phyloP scores from a whole-genome alignment of 2,113 vertebrate genomes.

The Atlantisia rogersi region DNA sequence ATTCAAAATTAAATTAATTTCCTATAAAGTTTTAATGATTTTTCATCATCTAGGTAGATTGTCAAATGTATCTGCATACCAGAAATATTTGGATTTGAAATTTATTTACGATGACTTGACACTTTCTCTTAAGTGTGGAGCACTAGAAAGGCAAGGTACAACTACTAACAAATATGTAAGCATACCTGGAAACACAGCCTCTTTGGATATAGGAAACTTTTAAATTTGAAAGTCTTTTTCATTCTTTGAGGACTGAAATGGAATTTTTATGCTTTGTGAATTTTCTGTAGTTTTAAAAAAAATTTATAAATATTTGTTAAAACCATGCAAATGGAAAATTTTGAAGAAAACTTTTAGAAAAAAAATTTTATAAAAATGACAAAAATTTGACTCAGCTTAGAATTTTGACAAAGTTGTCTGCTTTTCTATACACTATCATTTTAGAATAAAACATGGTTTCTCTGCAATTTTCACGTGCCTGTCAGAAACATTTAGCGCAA shows the following conservation, averaged over 20 bases:
- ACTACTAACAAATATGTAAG: not conserved
- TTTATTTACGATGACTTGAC: not conserved
- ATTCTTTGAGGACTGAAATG: not conserved
- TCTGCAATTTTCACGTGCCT: not conserved
- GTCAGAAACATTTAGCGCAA: not conserved
- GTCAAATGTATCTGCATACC: not conserved
- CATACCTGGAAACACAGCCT: not conserved
- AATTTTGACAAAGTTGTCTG: not conserved
- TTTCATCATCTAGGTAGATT: not conserved
- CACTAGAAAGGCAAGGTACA: not conserved
- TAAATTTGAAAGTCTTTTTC: not conserved
- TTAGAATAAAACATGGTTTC: not conserved
- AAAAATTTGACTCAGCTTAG: not conserved
- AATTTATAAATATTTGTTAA: not conserved
- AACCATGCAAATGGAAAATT: not conserved
- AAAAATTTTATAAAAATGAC: not conserved
- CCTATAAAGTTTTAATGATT: not conserved
- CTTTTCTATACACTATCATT: not conserved
- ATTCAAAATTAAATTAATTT: not conserved
- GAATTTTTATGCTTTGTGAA: not conserved
- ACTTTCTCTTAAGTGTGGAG: not conserved
- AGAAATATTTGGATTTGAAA: not conserved
- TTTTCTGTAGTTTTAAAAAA: not conserved
- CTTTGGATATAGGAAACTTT: not conserved
- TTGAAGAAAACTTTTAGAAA: rapidly evolving